Evolutionary conservation across 2,113 vertebrate species (phyloP).

Genomic region (Eira barbara): DNA sequence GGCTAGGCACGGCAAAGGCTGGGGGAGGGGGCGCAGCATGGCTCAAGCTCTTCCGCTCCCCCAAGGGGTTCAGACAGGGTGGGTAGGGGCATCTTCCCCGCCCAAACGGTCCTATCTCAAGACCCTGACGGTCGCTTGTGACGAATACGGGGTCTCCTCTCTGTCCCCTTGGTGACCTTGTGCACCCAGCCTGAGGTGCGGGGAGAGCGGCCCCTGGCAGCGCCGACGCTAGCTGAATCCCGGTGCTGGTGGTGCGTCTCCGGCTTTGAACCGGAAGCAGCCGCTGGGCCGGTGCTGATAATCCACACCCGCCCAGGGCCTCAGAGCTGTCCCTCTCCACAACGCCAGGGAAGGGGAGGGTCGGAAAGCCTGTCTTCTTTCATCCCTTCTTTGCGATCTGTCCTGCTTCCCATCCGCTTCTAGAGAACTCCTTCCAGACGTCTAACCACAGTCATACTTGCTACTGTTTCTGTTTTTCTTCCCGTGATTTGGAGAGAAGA

Average conservation of each 20-base stretch:
- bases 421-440: not conserved
- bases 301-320: not conserved
- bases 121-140: no score
- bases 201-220: not conserved
- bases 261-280: not conserved
- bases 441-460: conserved; percentile 39
- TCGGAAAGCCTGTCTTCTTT: not conserved
- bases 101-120: not conserved
- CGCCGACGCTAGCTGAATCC: not conserved
- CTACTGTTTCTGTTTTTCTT: not conserved
- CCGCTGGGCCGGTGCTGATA: not conserved
- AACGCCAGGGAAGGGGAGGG: not conserved
- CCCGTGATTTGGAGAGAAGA: not conserved
- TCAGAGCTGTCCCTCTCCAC: not conserved
- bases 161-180: not conserved
- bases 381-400: not conserved
- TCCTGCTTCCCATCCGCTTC: not conserved
- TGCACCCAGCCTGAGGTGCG: not conserved
- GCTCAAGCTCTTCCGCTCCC: not conserved
- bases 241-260: not conserved
- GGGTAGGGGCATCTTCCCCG: not conserved
- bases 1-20: not conserved
- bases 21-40: not conserved
- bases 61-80: not conserved
- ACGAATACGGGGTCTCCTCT: not conserved